Percentiles rank a stretch among this genome's conserved stretches.
Evolutionary conservation across 2,797 vertebrate species (phyloP).

Genomic region (Champsocephalus gunnari): DNA sequence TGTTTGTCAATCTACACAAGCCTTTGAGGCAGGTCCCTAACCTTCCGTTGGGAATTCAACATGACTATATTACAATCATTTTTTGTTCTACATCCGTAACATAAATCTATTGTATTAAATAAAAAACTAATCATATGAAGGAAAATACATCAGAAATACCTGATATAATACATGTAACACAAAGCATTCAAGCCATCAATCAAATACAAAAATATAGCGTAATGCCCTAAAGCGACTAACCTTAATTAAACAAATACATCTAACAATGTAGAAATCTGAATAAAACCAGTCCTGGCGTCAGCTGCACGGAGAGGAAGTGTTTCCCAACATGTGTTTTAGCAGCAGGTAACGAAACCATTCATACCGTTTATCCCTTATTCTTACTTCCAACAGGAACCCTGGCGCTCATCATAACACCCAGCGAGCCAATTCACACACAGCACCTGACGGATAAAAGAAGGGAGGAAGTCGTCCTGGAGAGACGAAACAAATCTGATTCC

Average conservation of each 20-base stretch:
- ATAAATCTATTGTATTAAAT: not conserved
- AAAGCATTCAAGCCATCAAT: constrained; percentile 5
- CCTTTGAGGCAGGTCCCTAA: not conserved
- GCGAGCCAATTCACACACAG: not conserved
- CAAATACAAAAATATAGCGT: not conserved
- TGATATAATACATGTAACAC: constrained; percentile 2
- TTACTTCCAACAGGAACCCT: not conserved
- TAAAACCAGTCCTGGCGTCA: not conserved
- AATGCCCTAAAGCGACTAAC: constrained; percentile 9
- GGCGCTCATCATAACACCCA: too few species aligned
- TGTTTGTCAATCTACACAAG: not conserved
- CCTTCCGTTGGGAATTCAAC: not conserved
- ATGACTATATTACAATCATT: not conserved
- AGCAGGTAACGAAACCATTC: not conserved
- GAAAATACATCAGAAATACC: not conserved
- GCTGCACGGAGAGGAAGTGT: not conserved
- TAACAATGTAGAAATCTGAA: constrained; percentile 5
- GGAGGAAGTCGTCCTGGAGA: not conserved
- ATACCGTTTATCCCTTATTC: constrained; percentile 6
- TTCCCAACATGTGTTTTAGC: not conserved
- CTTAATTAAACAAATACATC: constrained; percentile 27
- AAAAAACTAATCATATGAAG: constrained; percentile 2
- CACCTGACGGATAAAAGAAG: not conserved
- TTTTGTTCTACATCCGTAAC: constrained; percentile 15
- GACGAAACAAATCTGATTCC: too few species aligned